phyloP scores from a whole-genome alignment of 2,888 invertebrate genomes.

The Apotomis betuletana region DNA sequence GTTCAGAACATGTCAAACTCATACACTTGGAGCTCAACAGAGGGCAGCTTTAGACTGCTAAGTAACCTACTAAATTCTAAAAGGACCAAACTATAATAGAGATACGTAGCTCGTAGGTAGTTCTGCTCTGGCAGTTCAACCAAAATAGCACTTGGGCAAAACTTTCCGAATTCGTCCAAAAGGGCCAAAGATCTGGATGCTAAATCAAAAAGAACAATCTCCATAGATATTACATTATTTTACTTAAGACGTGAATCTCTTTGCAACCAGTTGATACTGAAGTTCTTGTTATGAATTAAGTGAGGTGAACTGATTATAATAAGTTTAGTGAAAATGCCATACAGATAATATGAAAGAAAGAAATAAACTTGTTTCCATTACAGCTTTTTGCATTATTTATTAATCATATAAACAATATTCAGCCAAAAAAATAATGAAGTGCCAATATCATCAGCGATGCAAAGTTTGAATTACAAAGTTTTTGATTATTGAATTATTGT shows the following conservation, averaged over 20 bases:
- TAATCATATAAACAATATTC: too few species aligned
- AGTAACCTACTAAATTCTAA: too few species aligned
- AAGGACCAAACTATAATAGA: too few species aligned
- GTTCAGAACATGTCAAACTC: background rate
- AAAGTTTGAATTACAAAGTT: too few species aligned
- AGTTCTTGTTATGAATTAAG: too few species aligned
- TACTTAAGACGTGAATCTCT: background rate
- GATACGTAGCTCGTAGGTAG: too few species aligned
- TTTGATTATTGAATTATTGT: too few species aligned
- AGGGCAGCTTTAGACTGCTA: constrained; percentile 7
- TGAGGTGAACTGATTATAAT: constrained; percentile 8
- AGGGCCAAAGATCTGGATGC: background rate
- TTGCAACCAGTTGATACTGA: too few species aligned
- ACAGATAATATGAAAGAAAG: background rate
- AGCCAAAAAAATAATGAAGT: too few species aligned
- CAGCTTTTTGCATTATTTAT: background rate
- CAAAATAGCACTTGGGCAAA: background rate
- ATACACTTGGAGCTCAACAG: constrained; percentile 26
- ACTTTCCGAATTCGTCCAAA: background rate
- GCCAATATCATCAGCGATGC: too few species aligned
- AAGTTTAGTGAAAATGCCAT: constrained; percentile 16
- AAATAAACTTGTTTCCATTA: constrained; percentile 7
- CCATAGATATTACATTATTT: background rate
- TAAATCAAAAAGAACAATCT: background rate
- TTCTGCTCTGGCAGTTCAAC: too few species aligned